These are phyloP conservation scores for Macrotis lagotis DNA, from an alignment of 2,113 vertebrate species.

Conservation along the genomic window DNA sequence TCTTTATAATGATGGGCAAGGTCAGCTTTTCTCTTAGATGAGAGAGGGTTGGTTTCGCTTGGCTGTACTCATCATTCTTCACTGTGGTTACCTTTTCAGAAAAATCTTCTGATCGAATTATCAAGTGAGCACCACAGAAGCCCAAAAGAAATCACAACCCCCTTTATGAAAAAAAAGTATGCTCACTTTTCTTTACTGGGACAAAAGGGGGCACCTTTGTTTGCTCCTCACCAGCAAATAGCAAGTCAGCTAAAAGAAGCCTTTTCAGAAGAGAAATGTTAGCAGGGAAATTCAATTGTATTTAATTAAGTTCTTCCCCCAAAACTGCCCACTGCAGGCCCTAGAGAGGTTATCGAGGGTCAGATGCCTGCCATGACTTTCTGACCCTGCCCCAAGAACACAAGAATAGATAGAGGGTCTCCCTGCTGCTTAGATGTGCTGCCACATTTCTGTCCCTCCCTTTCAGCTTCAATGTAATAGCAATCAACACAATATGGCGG, in stretches of 20 bases:
- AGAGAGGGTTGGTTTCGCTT: background rate
- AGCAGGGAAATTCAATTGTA: constrained; percentile 92
- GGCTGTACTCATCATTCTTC: constrained; percentile 20
- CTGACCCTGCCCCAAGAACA: constrained; percentile 92
- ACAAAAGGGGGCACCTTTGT: constrained; percentile 88
- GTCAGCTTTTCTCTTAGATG: background rate
- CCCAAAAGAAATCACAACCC: constrained; percentile 85
- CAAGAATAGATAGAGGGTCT: constrained; percentile 87
- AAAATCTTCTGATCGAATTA: constrained; percentile 44
- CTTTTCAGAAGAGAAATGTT: constrained; percentile 90
- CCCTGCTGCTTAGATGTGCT: constrained; percentile 89
- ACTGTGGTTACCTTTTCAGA: constrained; percentile 59
- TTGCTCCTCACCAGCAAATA: constrained; percentile 85
- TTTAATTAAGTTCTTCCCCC: constrained; percentile 94
- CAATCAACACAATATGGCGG: constrained; percentile 94
- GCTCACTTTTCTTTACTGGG: constrained; percentile 84
- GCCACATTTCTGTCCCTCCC: constrained; percentile 83
- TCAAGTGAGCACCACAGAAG: constrained; percentile 66
- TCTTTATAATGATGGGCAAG: constrained; percentile 14
- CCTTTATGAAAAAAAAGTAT: constrained; percentile 87
- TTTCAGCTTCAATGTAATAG: constrained; percentile 96
- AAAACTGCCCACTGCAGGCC: constrained; percentile 84
- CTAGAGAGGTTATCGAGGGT: constrained; percentile 90
- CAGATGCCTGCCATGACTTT: constrained; percentile 92
- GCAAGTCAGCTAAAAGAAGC: constrained; percentile 85